Evolutionary conservation across 37 sponge, comb jelly and placozoan genomes (phyloP).

Genomic region (Geodia barretti): DNA sequence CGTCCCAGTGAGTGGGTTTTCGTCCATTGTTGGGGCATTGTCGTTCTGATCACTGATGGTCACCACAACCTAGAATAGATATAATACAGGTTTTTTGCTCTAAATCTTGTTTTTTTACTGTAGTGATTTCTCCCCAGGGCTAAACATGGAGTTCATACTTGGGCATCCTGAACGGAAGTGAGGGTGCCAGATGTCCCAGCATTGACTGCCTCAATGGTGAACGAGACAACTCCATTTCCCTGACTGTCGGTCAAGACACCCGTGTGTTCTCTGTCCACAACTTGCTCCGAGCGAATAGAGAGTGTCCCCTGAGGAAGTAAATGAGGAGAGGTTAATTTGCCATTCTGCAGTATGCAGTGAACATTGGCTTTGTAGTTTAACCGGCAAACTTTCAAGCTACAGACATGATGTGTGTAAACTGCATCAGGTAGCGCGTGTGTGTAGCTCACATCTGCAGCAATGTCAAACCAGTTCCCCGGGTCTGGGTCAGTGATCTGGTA

Average conservation of each 20-base stretch:
- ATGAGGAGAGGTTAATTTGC: neutral
- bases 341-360: no score
- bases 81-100: neutral
- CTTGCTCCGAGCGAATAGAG: neutral
- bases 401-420: neutral
- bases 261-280: constrained; percentile 31
- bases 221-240: constrained; percentile 39
- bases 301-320: constrained; percentile 13
- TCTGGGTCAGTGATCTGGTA: neutral
- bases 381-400: neutral
- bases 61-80: constrained; percentile 36
- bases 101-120: neutral
- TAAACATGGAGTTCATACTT: neutral
- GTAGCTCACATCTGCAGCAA: constrained; percentile 26
- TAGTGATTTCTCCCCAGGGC: neutral
- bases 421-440: no score
- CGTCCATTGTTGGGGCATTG: constrained; percentile 22
- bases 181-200: neutral
- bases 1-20: neutral
- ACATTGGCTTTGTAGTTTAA: no score
- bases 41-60: constrained; percentile 43
- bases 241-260: constrained; percentile 2
- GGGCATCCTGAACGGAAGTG: constrained; percentile 3
- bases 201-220: constrained; percentile 17
- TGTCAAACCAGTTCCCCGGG: constrained; percentile 18